A percentile compares a stretch with the other conserved stretches of the same genome.
Conservation (phyloP, 92 coral and sea anemone genomes). For the Hydrozoanthus gracilis region DNA sequence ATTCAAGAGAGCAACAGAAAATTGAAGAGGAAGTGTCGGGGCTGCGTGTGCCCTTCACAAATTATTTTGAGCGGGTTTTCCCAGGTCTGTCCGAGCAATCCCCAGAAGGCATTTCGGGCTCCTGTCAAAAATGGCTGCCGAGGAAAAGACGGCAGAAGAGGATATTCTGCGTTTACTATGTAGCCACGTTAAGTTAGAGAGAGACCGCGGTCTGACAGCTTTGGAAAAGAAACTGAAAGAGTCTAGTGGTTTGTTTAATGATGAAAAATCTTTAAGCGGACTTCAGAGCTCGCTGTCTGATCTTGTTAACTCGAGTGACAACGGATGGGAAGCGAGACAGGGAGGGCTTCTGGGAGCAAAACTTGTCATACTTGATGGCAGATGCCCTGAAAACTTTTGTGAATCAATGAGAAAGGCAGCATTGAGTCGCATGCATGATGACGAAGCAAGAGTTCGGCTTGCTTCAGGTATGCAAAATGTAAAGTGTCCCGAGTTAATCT, state of each 20-base stretch:
- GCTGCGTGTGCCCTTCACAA: too few relatives aligned
- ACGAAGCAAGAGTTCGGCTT: slow-evolving; percentile 89
- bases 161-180: slow-evolving; percentile 71
- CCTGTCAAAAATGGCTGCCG: slow-evolving; percentile 58
- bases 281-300: slow-evolving; percentile 64
- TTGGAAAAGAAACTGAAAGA: slow-evolving; percentile 76
- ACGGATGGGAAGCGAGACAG: slow-evolving; percentile 86
- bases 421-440: slow-evolving; percentile 83
- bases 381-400: slow-evolving; percentile 69
- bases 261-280: slow-evolving; percentile 55
- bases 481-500: neutral
- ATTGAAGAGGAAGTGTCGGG: too few relatives aligned
- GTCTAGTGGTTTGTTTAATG: slow-evolving; percentile 34
- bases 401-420: slow-evolving; percentile 70
- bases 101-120: slow-evolving; percentile 38
- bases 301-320: slow-evolving; percentile 63
- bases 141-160: slow-evolving; percentile 19
- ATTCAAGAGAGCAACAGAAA: too few relatives aligned
- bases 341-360: slow-evolving; percentile 89
- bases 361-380: slow-evolving; percentile 66
- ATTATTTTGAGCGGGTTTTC: too few relatives aligned
- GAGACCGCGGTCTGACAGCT: slow-evolving; percentile 85
- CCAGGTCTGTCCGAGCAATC: neutral
- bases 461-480: slow-evolving; percentile 73
- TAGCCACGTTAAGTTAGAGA: slow-evolving; percentile 87